Conservation (phyloP, 2,888 invertebrate genomes). For the Meteorus cinctellus region DNA sequence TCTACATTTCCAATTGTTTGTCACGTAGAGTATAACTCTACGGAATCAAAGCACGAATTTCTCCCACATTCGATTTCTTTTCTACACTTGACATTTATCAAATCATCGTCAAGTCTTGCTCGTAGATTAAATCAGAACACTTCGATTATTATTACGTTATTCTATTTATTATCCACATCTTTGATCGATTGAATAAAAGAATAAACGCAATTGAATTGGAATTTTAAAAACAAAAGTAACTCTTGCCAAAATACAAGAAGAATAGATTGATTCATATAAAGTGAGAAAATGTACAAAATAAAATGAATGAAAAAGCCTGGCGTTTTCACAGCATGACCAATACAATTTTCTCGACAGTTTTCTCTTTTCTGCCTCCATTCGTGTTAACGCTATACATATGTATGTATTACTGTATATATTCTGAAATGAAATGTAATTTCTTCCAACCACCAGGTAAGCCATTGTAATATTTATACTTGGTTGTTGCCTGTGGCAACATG, state of each 20-base stretch:
- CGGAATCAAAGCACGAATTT: too few species aligned
- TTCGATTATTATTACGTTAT: too few species aligned
- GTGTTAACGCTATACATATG: neutral
- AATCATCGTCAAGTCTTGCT: too few species aligned
- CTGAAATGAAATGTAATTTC: conserved; percentile 44
- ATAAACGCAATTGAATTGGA: neutral
- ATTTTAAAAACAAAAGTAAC: neutral
- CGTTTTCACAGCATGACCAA: neutral
- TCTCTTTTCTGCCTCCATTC: neutral
- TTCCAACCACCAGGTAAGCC: conserved; percentile 30
- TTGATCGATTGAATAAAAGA: too few species aligned
- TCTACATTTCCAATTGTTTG: too few species aligned
- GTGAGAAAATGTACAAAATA: neutral
- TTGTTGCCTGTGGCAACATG: conserved; percentile 39
- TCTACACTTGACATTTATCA: too few species aligned
- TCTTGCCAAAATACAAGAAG: neutral
- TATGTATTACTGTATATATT: neutral
- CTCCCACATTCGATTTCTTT: too few species aligned
- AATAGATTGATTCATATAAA: neutral
- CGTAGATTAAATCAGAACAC: too few species aligned
- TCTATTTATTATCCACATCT: too few species aligned
- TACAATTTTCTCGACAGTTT: conserved; percentile 11
- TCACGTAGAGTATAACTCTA: too few species aligned
- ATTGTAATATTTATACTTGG: conserved; percentile 51
- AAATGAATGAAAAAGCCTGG: neutral